Percentiles rank a stretch among this genome's conserved stretches.
Conservation (phyloP, 2,797 vertebrate genomes). For the Micrastur ruficollis region DNA sequence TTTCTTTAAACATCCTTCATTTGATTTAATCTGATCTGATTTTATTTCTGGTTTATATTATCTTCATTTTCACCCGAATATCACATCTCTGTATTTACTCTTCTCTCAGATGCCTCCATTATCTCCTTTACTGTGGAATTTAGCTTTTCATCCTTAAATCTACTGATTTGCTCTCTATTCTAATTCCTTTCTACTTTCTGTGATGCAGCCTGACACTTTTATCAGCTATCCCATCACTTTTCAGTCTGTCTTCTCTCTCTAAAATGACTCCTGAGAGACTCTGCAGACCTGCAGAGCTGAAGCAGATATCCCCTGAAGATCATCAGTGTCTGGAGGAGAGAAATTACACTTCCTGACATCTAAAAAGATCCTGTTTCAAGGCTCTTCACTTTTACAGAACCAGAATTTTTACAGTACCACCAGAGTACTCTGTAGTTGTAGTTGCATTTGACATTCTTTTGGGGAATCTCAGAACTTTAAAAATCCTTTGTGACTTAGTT, state of each 20-base stretch:
- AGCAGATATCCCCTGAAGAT: neutral
- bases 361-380: neutral
- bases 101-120: neutral
- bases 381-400: neutral
- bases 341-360: neutral
- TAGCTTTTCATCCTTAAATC: neutral
- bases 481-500: neutral
- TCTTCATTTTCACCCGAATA: neutral
- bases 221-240: neutral
- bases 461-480: neutral
- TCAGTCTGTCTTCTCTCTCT: neutral
- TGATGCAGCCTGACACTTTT: constrained; percentile 2
- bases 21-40: neutral
- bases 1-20: neutral
- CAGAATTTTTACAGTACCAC: neutral
- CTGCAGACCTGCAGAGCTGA: neutral
- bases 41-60: neutral
- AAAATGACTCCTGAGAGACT: neutral
- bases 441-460: neutral
- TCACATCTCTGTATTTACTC: neutral
- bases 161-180: neutral
- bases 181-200: neutral
- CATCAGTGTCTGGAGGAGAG: neutral
- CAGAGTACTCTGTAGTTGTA: neutral
- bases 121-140: neutral